phyloP scores from a whole-genome alignment of 2,797 vertebrate species.

The Labroides dimidiatus region DNA sequence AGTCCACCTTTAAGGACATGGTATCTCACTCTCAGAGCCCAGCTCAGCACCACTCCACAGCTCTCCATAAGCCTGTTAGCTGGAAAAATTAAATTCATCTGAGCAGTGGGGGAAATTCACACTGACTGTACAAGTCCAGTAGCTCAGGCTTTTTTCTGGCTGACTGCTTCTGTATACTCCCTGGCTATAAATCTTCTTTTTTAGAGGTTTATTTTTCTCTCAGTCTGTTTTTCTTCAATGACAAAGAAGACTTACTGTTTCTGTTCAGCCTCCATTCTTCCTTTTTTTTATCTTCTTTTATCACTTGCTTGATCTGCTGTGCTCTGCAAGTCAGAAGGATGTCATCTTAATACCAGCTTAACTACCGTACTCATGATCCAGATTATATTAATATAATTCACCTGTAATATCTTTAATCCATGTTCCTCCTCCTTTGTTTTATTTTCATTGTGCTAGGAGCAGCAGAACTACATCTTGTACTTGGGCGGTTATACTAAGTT shows the following conservation, averaged over 20 bases:
- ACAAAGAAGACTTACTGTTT: conserved; percentile 51
- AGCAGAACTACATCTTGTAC: conserved; percentile 17
- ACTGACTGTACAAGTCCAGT: conserved; percentile 53
- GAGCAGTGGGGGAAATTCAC: conserved; percentile 70
- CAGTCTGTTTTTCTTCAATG: conserved; percentile 51
- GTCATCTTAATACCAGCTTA: conserved; percentile 46
- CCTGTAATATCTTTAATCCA: conserved; percentile 46
- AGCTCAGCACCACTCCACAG: conserved; percentile 46
- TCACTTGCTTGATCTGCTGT: conserved; percentile 56
- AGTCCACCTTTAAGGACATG: conserved; percentile 39
- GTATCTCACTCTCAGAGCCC: conserved; percentile 42
- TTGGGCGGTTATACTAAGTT: conserved; percentile 12
- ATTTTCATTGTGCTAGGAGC: conserved; percentile 25
- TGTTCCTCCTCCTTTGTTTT: conserved; percentile 7
- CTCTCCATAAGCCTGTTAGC: conserved; percentile 77
- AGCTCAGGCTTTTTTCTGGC: conserved; percentile 41
- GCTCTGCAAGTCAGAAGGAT: conserved; percentile 36
- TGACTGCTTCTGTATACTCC: conserved; percentile 38
- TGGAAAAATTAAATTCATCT: conserved; percentile 75
- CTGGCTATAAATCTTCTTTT: conserved; percentile 43
- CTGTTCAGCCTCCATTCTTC: conserved; percentile 29
- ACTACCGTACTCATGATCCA: conserved; percentile 49
- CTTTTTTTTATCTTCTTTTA: conserved; percentile 34
- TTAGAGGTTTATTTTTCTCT: background rate
- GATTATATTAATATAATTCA: conserved; percentile 44